Base-by-base conservation (phyloP, 2,888 invertebrate genomes). In the Agelastica alni region DNA sequence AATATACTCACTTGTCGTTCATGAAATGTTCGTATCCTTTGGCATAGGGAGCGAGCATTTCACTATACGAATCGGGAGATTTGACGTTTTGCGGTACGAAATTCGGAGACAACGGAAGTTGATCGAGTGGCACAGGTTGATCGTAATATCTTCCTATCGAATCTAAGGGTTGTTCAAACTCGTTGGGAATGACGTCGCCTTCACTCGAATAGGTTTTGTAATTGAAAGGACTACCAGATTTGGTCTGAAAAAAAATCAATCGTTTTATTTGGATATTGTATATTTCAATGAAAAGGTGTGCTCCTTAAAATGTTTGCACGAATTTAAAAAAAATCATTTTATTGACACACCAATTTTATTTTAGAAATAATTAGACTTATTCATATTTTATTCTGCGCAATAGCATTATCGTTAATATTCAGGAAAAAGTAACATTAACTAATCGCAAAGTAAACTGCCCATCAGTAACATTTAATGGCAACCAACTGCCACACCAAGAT, bases 11-110 rank as follows among this genome's bases (percentile, higher is more conserved):
- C 36, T 36, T 16, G 16, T 44, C 36, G 36, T 51, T 37, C 13
- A 51, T 10, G 12, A 55, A 51, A 12, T 55, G 37, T 6, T 51
- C 55, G 42, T 31, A 55, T 20, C 55, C 55, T 10, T 51, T 51
- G 7, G 55, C 55, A 13, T 55, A 55, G 12, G 55, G 51, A 36
- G 13, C 42, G 2, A 37, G 26, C 26, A 36, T 18, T 18, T 53
- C 45, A 16, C 51, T 14, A 34, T 45, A 41, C 7, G 51, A 42
- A 16, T 55, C 36, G 3, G 18, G 22, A 30, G 31, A 39, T 41
- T 48, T 39, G n/a, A 45, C 17, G 16, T 51, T 41, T 3, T 32
- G 34, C 22, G 48, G 32, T 7, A 49, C 41, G 22, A 44, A 56
- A 17, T 48, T 51, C 10, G 56, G 37, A 10, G 53, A 51, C 17